Evolutionary conservation across 2,797 vertebrate genomes (phyloP).

Genomic region (Percopsis omiscomaycus): DNA sequence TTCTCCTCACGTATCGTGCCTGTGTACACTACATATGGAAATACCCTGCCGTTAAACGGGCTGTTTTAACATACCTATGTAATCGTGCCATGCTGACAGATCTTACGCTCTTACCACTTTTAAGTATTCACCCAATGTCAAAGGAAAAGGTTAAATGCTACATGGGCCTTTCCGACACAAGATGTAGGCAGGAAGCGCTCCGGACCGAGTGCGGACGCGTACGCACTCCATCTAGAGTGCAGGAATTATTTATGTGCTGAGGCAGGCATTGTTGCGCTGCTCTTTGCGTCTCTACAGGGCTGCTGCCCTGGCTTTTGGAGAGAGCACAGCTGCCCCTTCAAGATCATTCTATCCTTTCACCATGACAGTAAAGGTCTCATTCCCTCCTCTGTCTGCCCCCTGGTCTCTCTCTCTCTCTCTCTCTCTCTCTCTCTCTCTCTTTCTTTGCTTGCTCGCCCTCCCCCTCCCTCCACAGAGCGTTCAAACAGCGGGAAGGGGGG

Average conservation of each 20-base stretch:
- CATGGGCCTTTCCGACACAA: slow-evolving; percentile 7
- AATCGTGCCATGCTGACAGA: not conserved
- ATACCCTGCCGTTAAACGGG: no score
- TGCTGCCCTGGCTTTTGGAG: slow-evolving; percentile 48
- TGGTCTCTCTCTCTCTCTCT: not conserved
- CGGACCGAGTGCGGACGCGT: slow-evolving; percentile 20
- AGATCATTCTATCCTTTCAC: slow-evolving; percentile 47
- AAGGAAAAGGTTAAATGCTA: slow-evolving; percentile 10
- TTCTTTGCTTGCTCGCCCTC: slow-evolving; percentile 5
- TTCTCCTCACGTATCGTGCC: no score
- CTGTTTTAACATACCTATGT: no score
- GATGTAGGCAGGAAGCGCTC: slow-evolving; percentile 11
- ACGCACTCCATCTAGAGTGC: slow-evolving; percentile 23
- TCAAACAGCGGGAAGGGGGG: slow-evolving; percentile 38
- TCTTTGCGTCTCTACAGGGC: slow-evolving; percentile 65
- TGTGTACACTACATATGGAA: no score
- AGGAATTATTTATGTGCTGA: slow-evolving; percentile 73
- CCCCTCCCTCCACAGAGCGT: slow-evolving; percentile 15
- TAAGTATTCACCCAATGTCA: not conserved
- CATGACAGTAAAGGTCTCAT: slow-evolving; percentile 54
- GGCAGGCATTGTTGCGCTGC: slow-evolving; percentile 63
- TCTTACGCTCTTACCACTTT: not conserved
- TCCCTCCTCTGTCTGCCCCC: slow-evolving; percentile 14
- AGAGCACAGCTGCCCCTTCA: slow-evolving; percentile 62
- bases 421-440: slow-evolving; percentile 35